Evolutionary conservation across 2,888 invertebrate species (phyloP), one percentile per base, ranked within the genome.

Genomic region (Nemapogon koenigi): DNA sequence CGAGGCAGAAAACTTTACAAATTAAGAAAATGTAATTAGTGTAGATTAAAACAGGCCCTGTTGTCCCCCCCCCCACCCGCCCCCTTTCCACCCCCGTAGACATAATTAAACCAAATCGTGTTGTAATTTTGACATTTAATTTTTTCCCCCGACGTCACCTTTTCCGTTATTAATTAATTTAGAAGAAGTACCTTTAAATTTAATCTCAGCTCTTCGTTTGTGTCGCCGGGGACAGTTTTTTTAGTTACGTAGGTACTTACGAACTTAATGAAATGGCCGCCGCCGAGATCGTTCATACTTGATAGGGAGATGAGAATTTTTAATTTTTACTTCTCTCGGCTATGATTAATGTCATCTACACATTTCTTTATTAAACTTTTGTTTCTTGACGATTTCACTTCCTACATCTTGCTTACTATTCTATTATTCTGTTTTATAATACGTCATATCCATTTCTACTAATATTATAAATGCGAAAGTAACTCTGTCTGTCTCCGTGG

Each of bases 21-120:
- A 78, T 76, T 75, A 75, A 73, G 76, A 73, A 75, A 75, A 73
- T 70, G 75, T 73, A 75, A 75, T 76, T 75, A 75, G 73, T 63
- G 52, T 53, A 49, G 39, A 42, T 42, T 37, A 39, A 39, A 38
- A 22, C 25, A 16, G 10, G 16, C 35, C 29, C 29, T 25, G n/a
- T 10, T 10, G 4, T 7, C 43, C 54, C 50, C 50, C 42, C 45
- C 25, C 40, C 39, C 43, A 39, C 44, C 46, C 35, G 31, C 43
- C 36, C 45, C 37, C 43, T 48, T 42, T 40, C 53, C 49, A 48
- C 55, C 51, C 51, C 51, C 40, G 44, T 47, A 65, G 71, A 72
- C 73, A 72, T 72, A 71, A 73, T 76, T 71, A 73, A 73, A 62
- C 62, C 59, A 61, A 72, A 75, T 75, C 70, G 73, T 71, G 73